phyloP scores from a whole-genome alignment of 1,140 invertebrate genomes.

The Lysiphlebus fabarum region DNA sequence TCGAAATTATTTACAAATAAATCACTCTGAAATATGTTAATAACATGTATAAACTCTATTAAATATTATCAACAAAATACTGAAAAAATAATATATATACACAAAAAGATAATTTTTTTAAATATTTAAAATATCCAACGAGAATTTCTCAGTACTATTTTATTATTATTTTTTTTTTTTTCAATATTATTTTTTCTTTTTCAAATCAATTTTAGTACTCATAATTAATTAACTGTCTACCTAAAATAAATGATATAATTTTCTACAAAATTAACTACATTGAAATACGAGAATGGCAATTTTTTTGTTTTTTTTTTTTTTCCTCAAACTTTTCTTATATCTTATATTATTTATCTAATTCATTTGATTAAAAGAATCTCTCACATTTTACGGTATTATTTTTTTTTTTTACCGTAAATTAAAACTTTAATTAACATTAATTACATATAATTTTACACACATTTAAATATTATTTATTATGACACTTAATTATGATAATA shows the following conservation, averaged over 20 bases:
- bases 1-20: slow-evolving; percentile 25
- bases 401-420: no score
- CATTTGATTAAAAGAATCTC: no score
- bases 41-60: slow-evolving; percentile 29
- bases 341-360: no score
- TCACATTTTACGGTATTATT: no score
- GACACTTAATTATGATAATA: slow-evolving; percentile 6
- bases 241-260: no score
- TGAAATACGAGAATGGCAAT: no score
- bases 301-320: no score
- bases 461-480: slow-evolving; percentile 5
- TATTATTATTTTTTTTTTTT: background rate
- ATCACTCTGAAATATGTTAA: slow-evolving; percentile 27
- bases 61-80: slow-evolving; percentile 28
- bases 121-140: background rate
- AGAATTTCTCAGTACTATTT: slow-evolving; percentile 9
- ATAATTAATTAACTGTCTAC: no score
- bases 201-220: no score
- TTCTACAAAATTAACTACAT: no score
- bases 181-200: slow-evolving; percentile 10
- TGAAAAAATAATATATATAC: slow-evolving; percentile 28
- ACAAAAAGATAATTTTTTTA: slow-evolving; percentile 10
- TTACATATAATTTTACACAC: background rate
- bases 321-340: no score
- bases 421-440: no score